phyloP scores from a whole-genome alignment of 2,888 invertebrate genomes.

The Luperina testacea region DNA sequence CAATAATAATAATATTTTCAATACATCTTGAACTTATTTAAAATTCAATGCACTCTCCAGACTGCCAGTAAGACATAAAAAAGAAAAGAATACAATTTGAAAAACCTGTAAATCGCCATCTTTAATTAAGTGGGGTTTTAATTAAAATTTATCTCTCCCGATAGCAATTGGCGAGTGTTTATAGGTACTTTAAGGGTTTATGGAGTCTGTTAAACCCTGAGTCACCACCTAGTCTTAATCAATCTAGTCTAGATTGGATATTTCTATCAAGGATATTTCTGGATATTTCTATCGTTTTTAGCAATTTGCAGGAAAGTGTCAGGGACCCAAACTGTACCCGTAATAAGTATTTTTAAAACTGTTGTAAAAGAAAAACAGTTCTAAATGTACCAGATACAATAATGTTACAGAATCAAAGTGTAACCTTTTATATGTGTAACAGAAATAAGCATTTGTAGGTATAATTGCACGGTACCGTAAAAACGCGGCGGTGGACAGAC shows the following conservation, averaged over 20 bases:
- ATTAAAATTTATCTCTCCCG: constrained; percentile 46
- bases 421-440: too few relatives aligned
- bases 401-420: too few relatives aligned
- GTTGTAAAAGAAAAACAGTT: too few relatives aligned
- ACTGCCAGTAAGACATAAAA: background rate
- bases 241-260: constrained; percentile 60
- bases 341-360: too few relatives aligned
- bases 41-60: constrained; percentile 6
- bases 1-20: background rate
- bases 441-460: too few relatives aligned
- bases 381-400: too few relatives aligned
- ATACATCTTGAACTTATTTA: background rate
- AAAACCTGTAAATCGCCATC: constrained; percentile 8
- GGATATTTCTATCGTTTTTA: too few relatives aligned
- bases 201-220: constrained; percentile 51
- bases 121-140: constrained; percentile 48
- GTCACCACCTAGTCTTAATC: constrained; percentile 47
- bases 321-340: too few relatives aligned
- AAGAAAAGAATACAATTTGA: background rate
- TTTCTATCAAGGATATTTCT: too few relatives aligned
- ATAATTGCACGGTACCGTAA: too few relatives aligned
- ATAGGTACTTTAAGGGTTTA: constrained; percentile 62
- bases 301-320: too few relatives aligned
- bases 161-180: constrained; percentile 58
- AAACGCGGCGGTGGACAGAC: too few relatives aligned